A percentile compares a stretch with the other conserved stretches of the same genome.
phyloP scores from a whole-genome alignment of 2,113 vertebrate species.

The Nibea coibor region DNA sequence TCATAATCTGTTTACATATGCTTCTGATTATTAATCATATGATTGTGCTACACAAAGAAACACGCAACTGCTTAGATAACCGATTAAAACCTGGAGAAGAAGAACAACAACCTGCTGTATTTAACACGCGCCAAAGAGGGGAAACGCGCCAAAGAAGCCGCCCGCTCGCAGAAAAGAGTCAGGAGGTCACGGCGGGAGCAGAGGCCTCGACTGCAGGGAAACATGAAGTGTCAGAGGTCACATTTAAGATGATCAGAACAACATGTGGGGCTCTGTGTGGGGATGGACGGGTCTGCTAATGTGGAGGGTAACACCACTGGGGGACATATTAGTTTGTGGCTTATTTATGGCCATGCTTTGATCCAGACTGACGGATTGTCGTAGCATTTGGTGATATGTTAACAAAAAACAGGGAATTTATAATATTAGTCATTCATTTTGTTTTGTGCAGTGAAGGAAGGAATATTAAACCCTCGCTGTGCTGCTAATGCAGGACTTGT shows the following conservation, averaged over 20 bases:
- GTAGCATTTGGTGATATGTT: background rate
- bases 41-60: background rate
- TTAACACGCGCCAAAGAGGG: too few relatives aligned
- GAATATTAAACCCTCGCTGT: background rate
- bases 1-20: background rate
- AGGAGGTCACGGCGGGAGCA: slow-evolving; percentile 41
- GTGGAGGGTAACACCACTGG: background rate
- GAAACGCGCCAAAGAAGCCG: background rate
- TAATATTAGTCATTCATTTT: background rate
- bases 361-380: background rate
- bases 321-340: background rate
- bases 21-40: background rate
- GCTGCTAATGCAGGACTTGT: background rate
- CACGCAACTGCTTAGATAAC: background rate
- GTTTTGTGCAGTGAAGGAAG: background rate
- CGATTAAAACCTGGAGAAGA: too few relatives aligned
- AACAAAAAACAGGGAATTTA: background rate
- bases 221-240: slow-evolving; percentile 50
- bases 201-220: slow-evolving; percentile 33
- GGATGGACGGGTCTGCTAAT: background rate
- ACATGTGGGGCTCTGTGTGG: slow-evolving; percentile 34
- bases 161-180: slow-evolving; percentile 8
- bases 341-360: background rate
- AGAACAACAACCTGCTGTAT: too few relatives aligned
- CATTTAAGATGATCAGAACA: slow-evolving; percentile 49